phyloP scores from a whole-genome alignment of 2,113 vertebrate species.

The Azemiops feae region DNA sequence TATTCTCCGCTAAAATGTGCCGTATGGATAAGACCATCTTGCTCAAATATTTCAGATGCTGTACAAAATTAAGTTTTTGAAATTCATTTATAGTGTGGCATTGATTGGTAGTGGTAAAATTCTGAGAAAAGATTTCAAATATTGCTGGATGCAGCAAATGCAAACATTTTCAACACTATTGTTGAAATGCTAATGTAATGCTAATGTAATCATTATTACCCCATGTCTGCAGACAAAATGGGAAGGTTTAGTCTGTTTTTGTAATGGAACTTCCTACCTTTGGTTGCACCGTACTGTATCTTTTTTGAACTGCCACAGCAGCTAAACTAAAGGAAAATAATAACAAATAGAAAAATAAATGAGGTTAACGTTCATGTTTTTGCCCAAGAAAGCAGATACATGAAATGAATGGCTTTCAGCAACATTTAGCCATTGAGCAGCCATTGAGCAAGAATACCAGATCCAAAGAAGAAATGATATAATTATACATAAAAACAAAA shows the following conservation, averaged over 20 bases:
- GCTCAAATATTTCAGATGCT: not conserved
- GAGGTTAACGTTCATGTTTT: not conserved
- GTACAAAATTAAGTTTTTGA: not conserved
- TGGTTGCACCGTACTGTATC: not conserved
- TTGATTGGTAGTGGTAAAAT: not conserved
- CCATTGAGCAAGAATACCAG: not conserved
- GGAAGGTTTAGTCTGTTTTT: not conserved
- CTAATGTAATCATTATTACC: not conserved
- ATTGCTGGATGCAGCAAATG: not conserved
- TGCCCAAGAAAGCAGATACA: not conserved
- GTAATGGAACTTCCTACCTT: not conserved
- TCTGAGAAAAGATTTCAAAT: not conserved
- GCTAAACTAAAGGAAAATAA: not conserved
- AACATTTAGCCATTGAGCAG: not conserved
- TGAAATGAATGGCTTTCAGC: not conserved
- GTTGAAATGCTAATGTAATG: not conserved
- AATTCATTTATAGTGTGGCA: not conserved
- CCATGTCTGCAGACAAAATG: not conserved
- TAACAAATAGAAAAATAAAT: not conserved
- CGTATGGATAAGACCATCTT: not conserved
- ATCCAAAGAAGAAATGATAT: not conserved
- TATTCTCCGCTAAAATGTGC: not conserved
- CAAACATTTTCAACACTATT: not conserved
- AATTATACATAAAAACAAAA: not conserved
- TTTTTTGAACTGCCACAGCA: not conserved